phyloP scores from a whole-genome alignment of 2,888 invertebrate genomes.

The Pheosia tremula region DNA sequence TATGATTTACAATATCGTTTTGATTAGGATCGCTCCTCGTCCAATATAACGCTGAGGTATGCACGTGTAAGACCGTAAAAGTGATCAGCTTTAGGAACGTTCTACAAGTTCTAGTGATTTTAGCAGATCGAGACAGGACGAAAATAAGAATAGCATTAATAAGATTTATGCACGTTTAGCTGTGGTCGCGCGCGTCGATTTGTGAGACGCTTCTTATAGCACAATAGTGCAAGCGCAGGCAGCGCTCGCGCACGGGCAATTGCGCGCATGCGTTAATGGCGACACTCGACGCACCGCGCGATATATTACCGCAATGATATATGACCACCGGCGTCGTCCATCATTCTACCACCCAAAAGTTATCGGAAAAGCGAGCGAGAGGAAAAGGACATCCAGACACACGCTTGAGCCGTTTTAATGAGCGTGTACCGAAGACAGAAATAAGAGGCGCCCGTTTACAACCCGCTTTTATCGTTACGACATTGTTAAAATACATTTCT shows the following conservation, averaged over 20 bases:
- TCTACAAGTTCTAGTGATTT: constrained; percentile 65
- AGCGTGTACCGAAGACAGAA: constrained; percentile 82
- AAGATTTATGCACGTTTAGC: constrained; percentile 80
- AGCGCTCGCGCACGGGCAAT: constrained; percentile 64
- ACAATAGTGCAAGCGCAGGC: constrained; percentile 50
- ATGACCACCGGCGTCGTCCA: constrained; percentile 78
- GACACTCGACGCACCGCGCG: constrained; percentile 80
- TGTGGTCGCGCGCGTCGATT: constrained; percentile 77
- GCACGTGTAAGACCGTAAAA: constrained; percentile 47
- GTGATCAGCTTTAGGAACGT: constrained; percentile 39
- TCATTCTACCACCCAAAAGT: constrained; percentile 84
- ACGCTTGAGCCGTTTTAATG: constrained; percentile 75
- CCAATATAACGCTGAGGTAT: constrained; percentile 46
- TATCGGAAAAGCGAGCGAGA: constrained; percentile 74
- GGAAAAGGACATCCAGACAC: constrained; percentile 67
- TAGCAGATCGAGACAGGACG: constrained; percentile 69
- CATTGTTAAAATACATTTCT: constrained; percentile 74
- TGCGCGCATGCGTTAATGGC: constrained; percentile 82
- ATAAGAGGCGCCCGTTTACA: constrained; percentile 77
- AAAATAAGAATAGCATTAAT: constrained; percentile 79
- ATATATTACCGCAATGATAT: constrained; percentile 83
- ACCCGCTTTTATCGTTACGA: constrained; percentile 76
- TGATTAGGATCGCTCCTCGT: constrained; percentile 66
- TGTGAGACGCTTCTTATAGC: constrained; percentile 75
- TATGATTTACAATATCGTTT: constrained; percentile 67